A percentile compares a stretch with the other conserved stretches of the same genome.
These are phyloP conservation scores for Synaphobranchus kaupii DNA, from an alignment of 2,797 vertebrate genomes.

Conservation along the genomic window DNA sequence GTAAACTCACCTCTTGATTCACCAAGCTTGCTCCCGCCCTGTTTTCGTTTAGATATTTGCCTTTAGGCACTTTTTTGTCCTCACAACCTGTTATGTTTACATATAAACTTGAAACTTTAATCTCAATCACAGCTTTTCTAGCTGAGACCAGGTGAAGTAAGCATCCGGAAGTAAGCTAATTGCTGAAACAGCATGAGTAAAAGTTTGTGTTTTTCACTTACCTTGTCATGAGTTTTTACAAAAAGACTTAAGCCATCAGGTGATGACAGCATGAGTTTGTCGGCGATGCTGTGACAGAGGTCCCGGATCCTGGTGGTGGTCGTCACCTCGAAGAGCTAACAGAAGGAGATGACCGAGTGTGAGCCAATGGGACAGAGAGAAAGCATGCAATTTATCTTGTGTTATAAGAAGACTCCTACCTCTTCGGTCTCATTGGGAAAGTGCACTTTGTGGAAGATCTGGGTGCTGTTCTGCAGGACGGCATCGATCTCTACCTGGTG, in stretches of 20 bases:
- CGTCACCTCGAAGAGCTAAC: slow-evolving; percentile 82
- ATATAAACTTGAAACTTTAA: not conserved
- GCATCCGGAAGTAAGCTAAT: not conserved
- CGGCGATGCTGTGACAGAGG: slow-evolving; percentile 76
- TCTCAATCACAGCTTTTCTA: not conserved
- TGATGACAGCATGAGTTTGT: slow-evolving; percentile 76
- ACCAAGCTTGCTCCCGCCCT: not conserved
- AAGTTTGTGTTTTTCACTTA: slow-evolving; percentile 46
- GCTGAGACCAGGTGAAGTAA: not conserved
- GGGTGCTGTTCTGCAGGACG: slow-evolving; percentile 82
- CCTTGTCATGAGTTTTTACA: slow-evolving; percentile 91
- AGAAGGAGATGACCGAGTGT: not conserved
- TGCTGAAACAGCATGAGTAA: not conserved
- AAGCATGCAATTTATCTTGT: not conserved
- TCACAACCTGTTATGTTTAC: not conserved
- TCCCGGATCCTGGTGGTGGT: slow-evolving; percentile 81
- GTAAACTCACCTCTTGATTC: not conserved
- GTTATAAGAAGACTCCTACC: slow-evolving; percentile 61
- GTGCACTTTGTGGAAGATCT: slow-evolving; percentile 86
- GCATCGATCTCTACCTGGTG: slow-evolving; percentile 89
- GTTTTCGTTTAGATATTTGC: not conserved
- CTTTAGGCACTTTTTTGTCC: not conserved
- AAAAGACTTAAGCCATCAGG: slow-evolving; percentile 93
- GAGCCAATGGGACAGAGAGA: not conserved
- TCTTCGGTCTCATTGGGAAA: slow-evolving; percentile 86